phyloP scores from a whole-genome alignment of 1,140 invertebrate species.

The Thaumatotibia leucotreta region DNA sequence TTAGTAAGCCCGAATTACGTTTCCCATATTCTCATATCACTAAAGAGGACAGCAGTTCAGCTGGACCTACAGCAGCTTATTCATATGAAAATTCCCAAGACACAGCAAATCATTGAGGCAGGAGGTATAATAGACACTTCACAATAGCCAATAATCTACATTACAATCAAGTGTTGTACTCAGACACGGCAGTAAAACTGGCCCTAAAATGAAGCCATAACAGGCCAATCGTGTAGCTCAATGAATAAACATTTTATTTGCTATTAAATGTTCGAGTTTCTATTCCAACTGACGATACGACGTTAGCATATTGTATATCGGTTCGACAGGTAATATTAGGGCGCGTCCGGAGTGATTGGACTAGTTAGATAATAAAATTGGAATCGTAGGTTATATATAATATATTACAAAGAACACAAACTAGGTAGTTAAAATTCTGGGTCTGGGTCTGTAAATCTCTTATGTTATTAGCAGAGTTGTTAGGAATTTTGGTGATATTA shows the following conservation, averaged over 20 bases:
- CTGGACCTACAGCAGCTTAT: not conserved
- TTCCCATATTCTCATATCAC: too few relatives aligned
- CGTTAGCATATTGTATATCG: not conserved
- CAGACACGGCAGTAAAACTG: conserved; percentile 15
- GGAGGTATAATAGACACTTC: not conserved
- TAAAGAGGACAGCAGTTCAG: too few relatives aligned
- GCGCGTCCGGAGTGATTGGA: not conserved
- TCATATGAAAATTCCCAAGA: not conserved
- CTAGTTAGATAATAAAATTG: not conserved
- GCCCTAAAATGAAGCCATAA: conserved; percentile 33
- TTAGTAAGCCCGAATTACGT: too few relatives aligned
- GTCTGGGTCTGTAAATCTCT: too few relatives aligned
- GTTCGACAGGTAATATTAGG: conserved; percentile 6
- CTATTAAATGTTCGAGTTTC: conserved; percentile 17
- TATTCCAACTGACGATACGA: conserved; percentile 8
- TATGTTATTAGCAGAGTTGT: too few relatives aligned
- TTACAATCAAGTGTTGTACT: conserved; percentile 3
- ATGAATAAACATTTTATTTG: conserved; percentile 38
- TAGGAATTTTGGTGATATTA: too few relatives aligned
- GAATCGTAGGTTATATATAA: too few relatives aligned
- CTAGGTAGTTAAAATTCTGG: too few relatives aligned
- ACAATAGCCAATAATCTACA: conserved; percentile 1
- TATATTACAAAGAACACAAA: too few relatives aligned
- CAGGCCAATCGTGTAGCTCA: conserved; percentile 19
- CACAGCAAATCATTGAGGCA: not conserved